Base-by-base conservation (phyloP, 2,797 vertebrate species). In the Peromyscus attwateri region DNA sequence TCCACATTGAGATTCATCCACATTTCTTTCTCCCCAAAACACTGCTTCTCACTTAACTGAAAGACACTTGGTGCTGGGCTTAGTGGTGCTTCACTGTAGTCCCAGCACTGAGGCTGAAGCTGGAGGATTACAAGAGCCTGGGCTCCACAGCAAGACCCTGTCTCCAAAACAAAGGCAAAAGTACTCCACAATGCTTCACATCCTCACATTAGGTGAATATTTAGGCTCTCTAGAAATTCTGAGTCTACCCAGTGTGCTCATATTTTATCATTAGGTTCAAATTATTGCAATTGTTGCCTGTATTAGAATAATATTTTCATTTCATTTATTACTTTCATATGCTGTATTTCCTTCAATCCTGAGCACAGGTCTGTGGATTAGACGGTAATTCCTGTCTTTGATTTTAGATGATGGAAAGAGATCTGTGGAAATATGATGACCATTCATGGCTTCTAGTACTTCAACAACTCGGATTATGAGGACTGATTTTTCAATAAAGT, bases 151-250 rank as follows among this genome's bases (percentile, higher is more conserved):
- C 55, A 25, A 46, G 40, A 46, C 55, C 29, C 11, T 49, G 29
- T 76, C 55, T 64, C 87, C 46, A 14, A 34, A 60, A 31, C 71
- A 94, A 37, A 49, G 64, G 17, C 75, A 81, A 75, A 92, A 89
- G 14, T 55, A 55, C 6, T 66, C n/a, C 76, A 9, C 7, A 88
- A 6, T 49, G 49, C 49, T 52, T 14, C 49, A 52, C 49, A 57
- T 76, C 46, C 93, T 90, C 79, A 76, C 11, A 68, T 16, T 71
- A 17, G 73, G 1, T 75, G 96, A 96, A 88, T 81, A 68, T 92
- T 49, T 93, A 68, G 23, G 19, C 0, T 55, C 79, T 94, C 52
- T 70, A 81, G 87, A 92, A 60, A 66, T 64, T 70, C n/a, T 91
- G 66, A 52, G 27, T 68, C n/a, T 57, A 40, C 19, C 94, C 73